Conservation (phyloP, 2,113 vertebrate genomes). For the Ahaetulla prasina region DNA sequence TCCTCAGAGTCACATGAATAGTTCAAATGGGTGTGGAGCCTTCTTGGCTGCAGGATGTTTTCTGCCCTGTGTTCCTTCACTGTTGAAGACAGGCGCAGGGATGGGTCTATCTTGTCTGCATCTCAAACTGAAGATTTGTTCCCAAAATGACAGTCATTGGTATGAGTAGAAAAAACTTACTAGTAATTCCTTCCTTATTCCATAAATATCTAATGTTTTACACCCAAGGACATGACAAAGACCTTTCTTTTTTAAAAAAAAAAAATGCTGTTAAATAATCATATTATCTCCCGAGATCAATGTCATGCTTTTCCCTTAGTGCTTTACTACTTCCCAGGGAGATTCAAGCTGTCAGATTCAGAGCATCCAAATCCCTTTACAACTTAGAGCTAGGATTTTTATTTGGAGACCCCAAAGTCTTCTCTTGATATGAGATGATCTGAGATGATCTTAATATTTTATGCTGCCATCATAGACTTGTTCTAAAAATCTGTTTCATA, state of each 20-base stretch:
- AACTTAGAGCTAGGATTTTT: neutral
- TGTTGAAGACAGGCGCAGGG: no score
- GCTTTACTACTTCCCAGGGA: neutral
- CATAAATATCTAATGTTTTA: neutral
- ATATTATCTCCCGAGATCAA: conserved; percentile 4
- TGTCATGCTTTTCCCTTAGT: conserved; percentile 3
- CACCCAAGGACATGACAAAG: neutral
- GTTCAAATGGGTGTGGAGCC: no score
- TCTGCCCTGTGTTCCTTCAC: no score
- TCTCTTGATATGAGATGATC: neutral
- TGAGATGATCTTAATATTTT: neutral
- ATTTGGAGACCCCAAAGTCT: neutral
- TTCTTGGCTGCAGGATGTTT: no score
- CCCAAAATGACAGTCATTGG: no score
- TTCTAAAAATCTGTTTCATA: neutral
- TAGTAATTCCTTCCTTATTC: neutral
- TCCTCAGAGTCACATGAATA: no score
- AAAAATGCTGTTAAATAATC: neutral
- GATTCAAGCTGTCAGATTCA: neutral
- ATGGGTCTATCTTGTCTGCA: no score
- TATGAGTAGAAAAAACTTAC: neutral
- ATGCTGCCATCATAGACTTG: rapidly evolving
- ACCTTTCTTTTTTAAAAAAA: neutral
- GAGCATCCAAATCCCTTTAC: neutral
- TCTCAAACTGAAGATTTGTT: neutral